Evolutionary conservation across 2,888 invertebrate genomes (phyloP), one percentile per base, ranked within the genome.

Genomic region (Limnephilus marmoratus): DNA sequence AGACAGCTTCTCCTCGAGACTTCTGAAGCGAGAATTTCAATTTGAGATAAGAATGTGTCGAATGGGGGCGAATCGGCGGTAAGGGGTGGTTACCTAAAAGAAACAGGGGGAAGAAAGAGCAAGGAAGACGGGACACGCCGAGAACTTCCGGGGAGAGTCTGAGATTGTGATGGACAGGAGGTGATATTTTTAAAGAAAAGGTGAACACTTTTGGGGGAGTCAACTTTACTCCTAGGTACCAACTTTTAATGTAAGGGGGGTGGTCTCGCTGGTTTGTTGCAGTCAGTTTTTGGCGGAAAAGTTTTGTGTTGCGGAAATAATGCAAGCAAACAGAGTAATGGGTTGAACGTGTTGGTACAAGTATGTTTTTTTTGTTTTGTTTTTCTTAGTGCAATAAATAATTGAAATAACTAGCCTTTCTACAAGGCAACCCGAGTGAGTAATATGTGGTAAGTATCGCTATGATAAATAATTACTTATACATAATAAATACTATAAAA

Each of bases 1-100:
- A 34, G 89, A 37, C 85, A 81, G 88, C 92, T 90, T 87, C 90
- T 24, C 81, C 83, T 53, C 45, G 41, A 90, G 92, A 81, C 87
- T 90, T 95, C 95, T 95, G 96, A 95, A 95, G 95, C 95, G 94
- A 96, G 96, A 96, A 96, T 96, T 96, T 96, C 96, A 96, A 96
- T 96, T 96, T 96, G 96, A 95, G 96, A 96, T 96, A 96, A 96
- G 96, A 96, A 96, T 96, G 96, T 95, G 96, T 95, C 96, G 95
- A 96, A 96, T 96, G 96, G 90, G 91, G 92, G 89, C 83, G 90
- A 68, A 80, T 92, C 68, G 68, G 31, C 68, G 87, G 85, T 53
- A 53, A 80, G 90, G 85, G 91, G 92, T 85, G 87, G 90, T 90
- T 81, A 80, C 31, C 81, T 41, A 81, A 81, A 86, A 68, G 68